A percentile compares a stretch with the other conserved stretches of the same genome.
Evolutionary conservation across 2,797 vertebrate species (phyloP).

Genomic region (Hippopotamyrus pictus): DNA sequence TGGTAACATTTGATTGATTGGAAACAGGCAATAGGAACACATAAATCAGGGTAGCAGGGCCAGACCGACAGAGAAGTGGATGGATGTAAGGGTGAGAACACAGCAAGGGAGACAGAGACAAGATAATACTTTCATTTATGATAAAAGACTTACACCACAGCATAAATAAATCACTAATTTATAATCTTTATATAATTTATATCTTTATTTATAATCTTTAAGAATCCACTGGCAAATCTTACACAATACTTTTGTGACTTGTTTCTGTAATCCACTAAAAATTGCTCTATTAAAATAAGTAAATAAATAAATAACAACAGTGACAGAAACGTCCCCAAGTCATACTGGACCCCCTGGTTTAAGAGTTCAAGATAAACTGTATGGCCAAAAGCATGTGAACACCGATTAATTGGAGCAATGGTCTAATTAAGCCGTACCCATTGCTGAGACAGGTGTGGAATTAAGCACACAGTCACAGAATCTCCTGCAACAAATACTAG

Average conservation of each 20-base stretch:
- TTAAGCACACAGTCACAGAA: not conserved
- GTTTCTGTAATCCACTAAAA: not conserved
- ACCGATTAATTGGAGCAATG: not conserved
- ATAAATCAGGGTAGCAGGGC: not conserved
- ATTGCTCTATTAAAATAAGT: not conserved
- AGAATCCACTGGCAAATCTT: not conserved
- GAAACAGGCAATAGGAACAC: not conserved
- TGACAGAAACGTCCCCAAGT: not conserved
- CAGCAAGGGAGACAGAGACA: not conserved
- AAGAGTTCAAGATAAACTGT: not conserved
- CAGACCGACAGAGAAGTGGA: not conserved
- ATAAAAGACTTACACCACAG: not conserved
- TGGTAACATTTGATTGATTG: not conserved
- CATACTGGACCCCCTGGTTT: not conserved
- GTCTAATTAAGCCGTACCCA: not conserved
- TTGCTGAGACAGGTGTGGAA: not conserved
- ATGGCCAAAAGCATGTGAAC: not conserved
- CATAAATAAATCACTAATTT: not conserved
- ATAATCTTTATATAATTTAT: not conserved
- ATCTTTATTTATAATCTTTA: not conserved
- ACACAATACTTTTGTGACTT: not conserved
- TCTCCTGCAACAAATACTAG: not conserved
- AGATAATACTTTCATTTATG: not conserved
- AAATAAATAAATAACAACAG: not conserved
- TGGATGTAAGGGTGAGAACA: not conserved